Base-by-base conservation (phyloP, 2,888 invertebrate species). In the Drosophila greeni region DNA sequence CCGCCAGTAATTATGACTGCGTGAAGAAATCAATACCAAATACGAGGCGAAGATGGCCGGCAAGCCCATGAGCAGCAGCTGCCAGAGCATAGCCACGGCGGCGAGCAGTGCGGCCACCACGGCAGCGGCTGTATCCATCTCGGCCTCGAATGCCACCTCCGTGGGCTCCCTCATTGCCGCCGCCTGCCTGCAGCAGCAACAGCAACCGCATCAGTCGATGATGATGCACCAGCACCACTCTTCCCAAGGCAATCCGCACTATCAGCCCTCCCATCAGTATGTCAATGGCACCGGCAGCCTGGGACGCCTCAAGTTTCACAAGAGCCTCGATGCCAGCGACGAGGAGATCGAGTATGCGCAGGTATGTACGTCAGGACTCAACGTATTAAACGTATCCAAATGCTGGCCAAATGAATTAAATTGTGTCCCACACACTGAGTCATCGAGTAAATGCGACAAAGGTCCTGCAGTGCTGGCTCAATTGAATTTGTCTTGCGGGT, bases 301-400 rank as follows among this genome's bases (percentile, higher is more conserved):
- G 73, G 87, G 86, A 26, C 85, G 88, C 67, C 79, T 88, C 26
- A 87, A 87, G 75, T 86, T 76, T 62, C 82, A 86, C 68, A 86
- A 86, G 72, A 86, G 85, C 59, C 76, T 85, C 70, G 88, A 86
- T 71, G 86, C 90, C 73, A 90, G 89, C 76, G 91, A 91, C 72
- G 91, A 91, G 81, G 91, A 91, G 74, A 89, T 90, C 74, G 90
- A 90, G 76, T 90, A 90, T 73, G 89, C 91, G 51, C 90, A 90
- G 88, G 91, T 91, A 88, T 87, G 88, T 91, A 88, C 87, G 88
- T 57, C 57, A 11, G 9, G n/a, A n/a, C n/a, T n/a, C n/a, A n/a
- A n/a, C n/a, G n/a, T n/a, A n/a, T n/a, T n/a, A n/a, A n/a, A 37
- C 18, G 37, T 48, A 43, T 33, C 40, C 36, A 20, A 47, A 24